phyloP scores from a whole-genome alignment of 2,113 vertebrate species.

The Lampris incognitus region DNA sequence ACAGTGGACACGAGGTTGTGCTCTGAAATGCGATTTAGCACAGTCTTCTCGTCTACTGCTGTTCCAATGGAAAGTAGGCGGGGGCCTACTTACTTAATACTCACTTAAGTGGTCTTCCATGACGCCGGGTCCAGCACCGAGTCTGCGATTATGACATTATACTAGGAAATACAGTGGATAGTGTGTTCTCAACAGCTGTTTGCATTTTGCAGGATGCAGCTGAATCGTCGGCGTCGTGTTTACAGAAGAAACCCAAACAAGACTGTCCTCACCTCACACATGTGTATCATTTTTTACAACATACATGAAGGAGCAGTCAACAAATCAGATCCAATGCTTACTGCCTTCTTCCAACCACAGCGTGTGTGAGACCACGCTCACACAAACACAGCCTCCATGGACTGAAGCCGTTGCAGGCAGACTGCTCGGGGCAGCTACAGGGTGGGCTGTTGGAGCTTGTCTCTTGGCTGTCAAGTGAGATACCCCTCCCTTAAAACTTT shows the following conservation, averaged over 20 bases:
- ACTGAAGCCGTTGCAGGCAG: slow-evolving; percentile 29
- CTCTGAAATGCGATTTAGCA: slow-evolving; percentile 1
- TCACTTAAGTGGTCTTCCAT: slow-evolving; percentile 33
- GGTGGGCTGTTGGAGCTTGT: slow-evolving; percentile 62
- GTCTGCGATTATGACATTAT: slow-evolving; percentile 7
- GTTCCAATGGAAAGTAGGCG: background rate
- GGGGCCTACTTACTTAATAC: slow-evolving; percentile 29
- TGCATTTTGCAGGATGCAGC: slow-evolving; percentile 30
- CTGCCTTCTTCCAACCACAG: background rate
- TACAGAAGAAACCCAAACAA: slow-evolving; percentile 31
- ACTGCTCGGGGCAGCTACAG: slow-evolving; percentile 10
- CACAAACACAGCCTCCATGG: background rate
- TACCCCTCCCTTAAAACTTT: slow-evolving; percentile 24
- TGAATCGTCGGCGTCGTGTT: background rate
- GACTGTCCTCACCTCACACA: background rate
- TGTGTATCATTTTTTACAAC: background rate
- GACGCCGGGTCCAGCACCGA: slow-evolving; percentile 12
- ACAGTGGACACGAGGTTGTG: too few species aligned
- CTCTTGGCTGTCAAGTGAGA: slow-evolving; percentile 26
- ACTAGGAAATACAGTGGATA: background rate
- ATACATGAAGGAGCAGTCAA: slow-evolving; percentile 1
- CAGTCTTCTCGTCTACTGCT: background rate
- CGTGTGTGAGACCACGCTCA: background rate
- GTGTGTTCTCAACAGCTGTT: slow-evolving; percentile 51
- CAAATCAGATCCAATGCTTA: background rate